Conservation (phyloP, 2,888 invertebrate species). For the Fragum sueziense region DNA sequence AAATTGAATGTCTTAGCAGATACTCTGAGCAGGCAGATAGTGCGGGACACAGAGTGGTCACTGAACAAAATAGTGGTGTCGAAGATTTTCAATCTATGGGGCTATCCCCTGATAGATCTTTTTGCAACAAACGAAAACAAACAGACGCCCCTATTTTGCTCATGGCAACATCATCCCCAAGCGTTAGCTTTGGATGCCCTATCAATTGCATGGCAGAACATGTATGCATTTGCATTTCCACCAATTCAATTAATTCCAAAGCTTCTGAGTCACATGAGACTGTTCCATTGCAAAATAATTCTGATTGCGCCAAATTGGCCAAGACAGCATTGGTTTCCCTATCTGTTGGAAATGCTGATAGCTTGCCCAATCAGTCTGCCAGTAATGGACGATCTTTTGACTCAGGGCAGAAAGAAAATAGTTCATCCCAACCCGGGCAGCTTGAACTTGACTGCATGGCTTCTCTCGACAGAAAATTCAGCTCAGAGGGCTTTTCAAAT, state of each 20-base stretch:
- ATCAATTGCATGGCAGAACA: slow-evolving; percentile 47
- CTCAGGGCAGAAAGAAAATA: slow-evolving; percentile 36
- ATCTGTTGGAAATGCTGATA: slow-evolving; percentile 26
- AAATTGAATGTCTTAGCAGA: slow-evolving; percentile 44
- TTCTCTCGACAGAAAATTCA: slow-evolving; percentile 42
- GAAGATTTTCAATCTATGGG: slow-evolving; percentile 29
- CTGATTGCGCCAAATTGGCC: slow-evolving; percentile 58
- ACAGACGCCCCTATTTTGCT: slow-evolving; percentile 41
- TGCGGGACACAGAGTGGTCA: slow-evolving; percentile 43
- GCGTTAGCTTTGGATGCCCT: slow-evolving; percentile 47
- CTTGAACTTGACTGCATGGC: slow-evolving; percentile 55
- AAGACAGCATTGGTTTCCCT: slow-evolving; percentile 36
- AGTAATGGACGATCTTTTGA: slow-evolving; percentile 36
- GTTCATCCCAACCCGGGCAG: slow-evolving; percentile 45
- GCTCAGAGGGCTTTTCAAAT: slow-evolving; percentile 45
- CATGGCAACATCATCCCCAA: slow-evolving; percentile 38
- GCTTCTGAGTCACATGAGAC: slow-evolving; percentile 33
- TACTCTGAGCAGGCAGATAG: slow-evolving; percentile 27
- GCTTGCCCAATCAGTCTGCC: slow-evolving; percentile 25
- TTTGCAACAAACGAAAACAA: slow-evolving; percentile 47
- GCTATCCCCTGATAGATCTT: slow-evolving; percentile 35
- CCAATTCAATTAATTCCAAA: slow-evolving; percentile 28
- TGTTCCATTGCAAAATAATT: slow-evolving; percentile 46
- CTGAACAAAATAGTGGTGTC: slow-evolving; percentile 26
- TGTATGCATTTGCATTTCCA: slow-evolving; percentile 45